Conservation (phyloP, 1,140 invertebrate genomes). For the Cydia strobilella region DNA sequence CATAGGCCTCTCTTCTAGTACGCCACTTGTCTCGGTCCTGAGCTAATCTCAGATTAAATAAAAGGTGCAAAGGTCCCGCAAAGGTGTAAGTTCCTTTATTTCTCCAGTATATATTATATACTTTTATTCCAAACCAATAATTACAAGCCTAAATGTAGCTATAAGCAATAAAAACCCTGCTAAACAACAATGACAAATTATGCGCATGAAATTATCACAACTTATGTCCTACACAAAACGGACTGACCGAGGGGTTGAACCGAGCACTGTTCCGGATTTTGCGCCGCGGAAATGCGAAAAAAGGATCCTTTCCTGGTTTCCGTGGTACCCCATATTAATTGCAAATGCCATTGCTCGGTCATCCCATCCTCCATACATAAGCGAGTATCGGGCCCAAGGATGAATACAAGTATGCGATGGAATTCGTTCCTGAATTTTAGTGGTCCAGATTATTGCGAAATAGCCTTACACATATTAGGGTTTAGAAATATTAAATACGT, state of each 20-base stretch:
- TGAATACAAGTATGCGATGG: neutral
- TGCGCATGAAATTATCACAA: constrained; percentile 13
- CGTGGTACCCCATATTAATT: neutral
- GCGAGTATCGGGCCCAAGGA: neutral
- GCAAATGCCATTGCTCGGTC: neutral
- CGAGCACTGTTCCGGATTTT: constrained; percentile 6
- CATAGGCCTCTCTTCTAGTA: no score
- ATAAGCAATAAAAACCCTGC: neutral
- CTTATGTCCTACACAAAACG: neutral
- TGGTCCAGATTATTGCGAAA: neutral
- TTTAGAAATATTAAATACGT: no score
- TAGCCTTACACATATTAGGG: neutral
- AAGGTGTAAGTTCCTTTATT: no score
- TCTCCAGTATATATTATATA: no score
- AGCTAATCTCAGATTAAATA: no score
- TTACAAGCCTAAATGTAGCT: neutral
- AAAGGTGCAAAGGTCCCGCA: no score
- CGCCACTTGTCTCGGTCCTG: no score
- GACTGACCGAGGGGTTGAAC: neutral
- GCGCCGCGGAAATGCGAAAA: neutral
- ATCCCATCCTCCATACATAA: constrained; percentile 13
- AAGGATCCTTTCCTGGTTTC: neutral
- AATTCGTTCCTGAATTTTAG: neutral
- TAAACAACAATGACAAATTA: neutral
- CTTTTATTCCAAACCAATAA: neutral